Evolutionary conservation across 1,140 invertebrate genomes (phyloP), one percentile per base, ranked within the genome.

Genomic region (Lineus longissimus): DNA sequence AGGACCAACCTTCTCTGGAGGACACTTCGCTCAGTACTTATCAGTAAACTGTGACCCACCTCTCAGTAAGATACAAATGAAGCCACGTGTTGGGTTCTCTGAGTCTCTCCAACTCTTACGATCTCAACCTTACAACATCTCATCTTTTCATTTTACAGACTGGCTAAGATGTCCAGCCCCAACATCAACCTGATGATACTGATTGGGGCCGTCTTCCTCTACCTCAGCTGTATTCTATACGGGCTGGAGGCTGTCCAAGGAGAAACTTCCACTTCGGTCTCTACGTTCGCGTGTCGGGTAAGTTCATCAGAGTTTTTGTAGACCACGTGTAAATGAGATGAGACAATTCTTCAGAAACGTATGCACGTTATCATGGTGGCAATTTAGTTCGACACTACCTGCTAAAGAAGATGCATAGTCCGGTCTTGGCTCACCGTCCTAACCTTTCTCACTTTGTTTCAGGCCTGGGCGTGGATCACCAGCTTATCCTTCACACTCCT

Each of bases 131-230:
- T 43, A 11, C 11, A 13, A 43, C 4, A 23, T 27, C 4, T 61
- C 17, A 23, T 19, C 36, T 61, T 43, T 54, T 57, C 43, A 41
- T 30, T 55, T 40, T 67, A 1, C 59, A 75, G 73, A 51, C 55
- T 75, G 41, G 69, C 73, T 47, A 73, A 73, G 59, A 75, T 75
- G 73, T 73, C 72, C 22, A 75, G 73, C 54, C 73, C 73, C 1
- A 73, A 70, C 30, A 62, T 75, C 15, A 75, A 75, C 25, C 60
- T 69, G 29, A 23, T 75, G 13, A 70, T 72, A 13, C 66, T 65
- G 33, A n/a, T 61, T 57, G 71, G 70, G n/a, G 72, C 70, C 29
- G 51, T 73, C 23, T 63, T 70, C 9, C 40, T 72, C 41, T 73
- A 71, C 47, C 47, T 63, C 27, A 61, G 55, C 17, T 70, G 69